These are phyloP conservation scores for Caenorhabditis uteleia DNA, from an alignment of 2,888 invertebrate species.

Conservation along the genomic window DNA sequence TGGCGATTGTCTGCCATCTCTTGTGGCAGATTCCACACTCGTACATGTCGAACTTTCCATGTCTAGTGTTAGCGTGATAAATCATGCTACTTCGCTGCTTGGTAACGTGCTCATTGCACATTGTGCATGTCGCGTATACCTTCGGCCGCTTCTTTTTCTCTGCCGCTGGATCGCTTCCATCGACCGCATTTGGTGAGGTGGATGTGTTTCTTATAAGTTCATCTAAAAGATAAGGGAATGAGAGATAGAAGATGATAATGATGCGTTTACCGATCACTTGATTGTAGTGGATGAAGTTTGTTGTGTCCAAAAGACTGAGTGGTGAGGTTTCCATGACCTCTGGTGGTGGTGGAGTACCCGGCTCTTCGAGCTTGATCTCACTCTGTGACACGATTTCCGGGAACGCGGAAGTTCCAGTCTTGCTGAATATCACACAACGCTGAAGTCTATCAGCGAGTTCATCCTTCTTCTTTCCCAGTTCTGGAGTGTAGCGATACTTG, in stretches of 20 bases:
- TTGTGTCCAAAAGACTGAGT: neutral
- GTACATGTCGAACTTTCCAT: conserved; percentile 43
- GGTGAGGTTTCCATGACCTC: conserved; percentile 2
- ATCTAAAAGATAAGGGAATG: neutral
- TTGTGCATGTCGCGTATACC: conserved; percentile 10
- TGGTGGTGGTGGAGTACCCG: too few species aligned
- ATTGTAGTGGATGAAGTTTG: too few species aligned
- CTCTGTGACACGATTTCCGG: too few species aligned
- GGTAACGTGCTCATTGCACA: conserved; percentile 40
- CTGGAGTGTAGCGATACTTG: conserved; percentile 31
- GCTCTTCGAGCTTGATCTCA: neutral
- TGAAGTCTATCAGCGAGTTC: conserved; percentile 12
- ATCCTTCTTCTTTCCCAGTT: conserved; percentile 11
- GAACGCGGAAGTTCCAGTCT: neutral
- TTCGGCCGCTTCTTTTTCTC: too few species aligned
- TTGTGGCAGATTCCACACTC: conserved; percentile 43
- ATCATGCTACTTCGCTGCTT: conserved; percentile 45
- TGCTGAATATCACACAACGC: neutral
- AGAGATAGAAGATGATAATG: too few species aligned
- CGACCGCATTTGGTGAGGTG: neutral
- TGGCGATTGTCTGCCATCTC: conserved; percentile 54
- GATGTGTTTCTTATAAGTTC: neutral
- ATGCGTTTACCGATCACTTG: too few species aligned
- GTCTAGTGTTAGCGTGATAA: conserved; percentile 50
- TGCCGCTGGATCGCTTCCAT: neutral